Evolutionary conservation across 2,797 vertebrate genomes (phyloP).

Genomic region (Halcyon leucocephala): DNA sequence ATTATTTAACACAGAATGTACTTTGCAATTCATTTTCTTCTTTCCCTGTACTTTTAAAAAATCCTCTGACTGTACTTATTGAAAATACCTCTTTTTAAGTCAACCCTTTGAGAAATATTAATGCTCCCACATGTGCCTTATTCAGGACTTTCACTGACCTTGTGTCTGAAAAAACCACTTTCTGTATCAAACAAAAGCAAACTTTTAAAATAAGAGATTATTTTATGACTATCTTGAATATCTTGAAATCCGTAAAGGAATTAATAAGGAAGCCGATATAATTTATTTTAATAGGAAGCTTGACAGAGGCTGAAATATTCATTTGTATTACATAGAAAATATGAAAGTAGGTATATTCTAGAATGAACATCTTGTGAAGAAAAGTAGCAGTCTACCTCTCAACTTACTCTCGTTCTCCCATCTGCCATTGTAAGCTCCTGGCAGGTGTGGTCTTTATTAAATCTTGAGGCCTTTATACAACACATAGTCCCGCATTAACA

Average conservation of each 20-base stretch:
- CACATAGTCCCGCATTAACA: neutral
- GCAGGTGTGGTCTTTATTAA: neutral
- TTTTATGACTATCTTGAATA: neutral
- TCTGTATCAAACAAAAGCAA: neutral
- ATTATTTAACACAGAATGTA: neutral
- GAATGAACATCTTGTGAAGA: neutral
- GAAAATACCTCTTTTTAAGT: slow-evolving; percentile 2
- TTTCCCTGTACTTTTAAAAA: neutral
- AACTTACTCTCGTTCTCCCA: neutral
- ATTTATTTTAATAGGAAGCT: slow-evolving; percentile 17
- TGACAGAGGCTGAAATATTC: neutral
- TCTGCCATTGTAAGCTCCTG: neutral
- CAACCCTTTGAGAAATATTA: neutral
- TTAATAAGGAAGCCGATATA: neutral
- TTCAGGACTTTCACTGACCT: neutral
- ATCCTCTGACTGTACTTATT: neutral
- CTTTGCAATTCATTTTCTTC: neutral
- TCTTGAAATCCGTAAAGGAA: neutral
- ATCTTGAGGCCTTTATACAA: neutral
- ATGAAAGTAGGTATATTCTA: neutral
- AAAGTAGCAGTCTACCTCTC: neutral
- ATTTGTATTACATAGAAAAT: neutral
- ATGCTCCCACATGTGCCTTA: neutral
- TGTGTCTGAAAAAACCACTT: slow-evolving; percentile 20
- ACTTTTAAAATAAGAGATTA: neutral